phyloP scores from a whole-genome alignment of 1,140 invertebrate genomes.

The Procambarus virginalis region DNA sequence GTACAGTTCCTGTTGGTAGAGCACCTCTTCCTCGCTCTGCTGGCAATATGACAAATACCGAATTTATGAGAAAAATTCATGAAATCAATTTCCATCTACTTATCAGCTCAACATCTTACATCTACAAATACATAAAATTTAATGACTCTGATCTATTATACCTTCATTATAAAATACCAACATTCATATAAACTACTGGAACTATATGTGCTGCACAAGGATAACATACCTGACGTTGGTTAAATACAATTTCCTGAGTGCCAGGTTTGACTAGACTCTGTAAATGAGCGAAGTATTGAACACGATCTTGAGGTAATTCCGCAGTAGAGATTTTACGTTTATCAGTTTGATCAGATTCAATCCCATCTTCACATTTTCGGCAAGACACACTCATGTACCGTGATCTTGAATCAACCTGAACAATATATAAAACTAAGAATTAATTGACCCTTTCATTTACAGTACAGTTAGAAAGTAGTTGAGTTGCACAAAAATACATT shows the following conservation, averaged over 20 bases:
- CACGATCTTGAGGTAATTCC: slow-evolving; percentile 47
- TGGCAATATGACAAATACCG: not conserved
- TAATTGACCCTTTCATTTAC: no score
- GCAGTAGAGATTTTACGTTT: slow-evolving; percentile 37
- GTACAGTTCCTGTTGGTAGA: slow-evolving; percentile 90
- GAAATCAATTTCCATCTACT: no score
- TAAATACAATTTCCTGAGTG: slow-evolving; percentile 38
- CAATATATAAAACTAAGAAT: no score
- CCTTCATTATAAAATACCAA: no score
- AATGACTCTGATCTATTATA: no score
- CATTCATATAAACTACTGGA: no score
- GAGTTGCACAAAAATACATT: no score
- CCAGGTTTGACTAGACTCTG: slow-evolving; percentile 50
- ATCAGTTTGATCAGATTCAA: slow-evolving; percentile 29
- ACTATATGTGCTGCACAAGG: no score
- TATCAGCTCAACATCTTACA: no score
- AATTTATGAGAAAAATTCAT: no score
- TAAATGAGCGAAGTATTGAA: slow-evolving; percentile 32
- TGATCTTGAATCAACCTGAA: slow-evolving; percentile 48
- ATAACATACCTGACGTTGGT: slow-evolving; percentile 34
- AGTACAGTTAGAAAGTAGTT: no score
- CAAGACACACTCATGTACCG: slow-evolving; percentile 56
- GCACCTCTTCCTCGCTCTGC: slow-evolving; percentile 86
- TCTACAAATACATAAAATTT: no score
- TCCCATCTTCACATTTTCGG: slow-evolving; percentile 30